Evolutionary conservation across 2,888 invertebrate genomes (phyloP).

Genomic region (Caprella mutica): DNA sequence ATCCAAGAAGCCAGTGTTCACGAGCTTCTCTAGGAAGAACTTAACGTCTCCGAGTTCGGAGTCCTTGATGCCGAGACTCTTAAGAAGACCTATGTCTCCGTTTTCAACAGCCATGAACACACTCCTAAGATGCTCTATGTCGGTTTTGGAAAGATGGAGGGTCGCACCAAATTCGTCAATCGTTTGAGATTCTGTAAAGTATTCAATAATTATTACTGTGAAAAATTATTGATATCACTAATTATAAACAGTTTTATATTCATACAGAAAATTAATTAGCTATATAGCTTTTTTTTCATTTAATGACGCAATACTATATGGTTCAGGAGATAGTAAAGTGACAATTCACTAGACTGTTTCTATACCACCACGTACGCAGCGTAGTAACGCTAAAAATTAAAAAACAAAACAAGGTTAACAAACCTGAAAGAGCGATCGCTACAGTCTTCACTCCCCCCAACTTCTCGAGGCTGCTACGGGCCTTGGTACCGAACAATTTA

Average conservation of each 20-base stretch:
- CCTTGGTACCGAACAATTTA: conserved; percentile 90
- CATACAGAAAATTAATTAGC: neutral
- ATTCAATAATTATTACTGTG: conserved; percentile 1
- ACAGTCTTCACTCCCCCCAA: conserved; percentile 91
- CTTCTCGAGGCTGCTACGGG: conserved; percentile 76
- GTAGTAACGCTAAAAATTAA: neutral
- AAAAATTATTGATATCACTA: neutral
- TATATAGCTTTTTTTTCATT: neutral
- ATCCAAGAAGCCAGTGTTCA: conserved; percentile 90
- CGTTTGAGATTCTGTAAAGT: conserved; percentile 72
- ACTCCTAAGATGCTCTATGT: conserved; percentile 75
- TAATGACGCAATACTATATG: neutral
- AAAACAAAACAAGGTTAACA: conserved; percentile 34
- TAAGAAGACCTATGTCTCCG: conserved; percentile 84
- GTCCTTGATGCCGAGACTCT: conserved; percentile 87
- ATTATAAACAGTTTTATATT: neutral
- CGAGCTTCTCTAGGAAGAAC: conserved; percentile 89
- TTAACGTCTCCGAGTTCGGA: conserved; percentile 89
- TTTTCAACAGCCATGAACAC: conserved; percentile 93
- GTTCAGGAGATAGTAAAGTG: neutral
- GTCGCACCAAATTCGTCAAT: conserved; percentile 90
- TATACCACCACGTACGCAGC: neutral
- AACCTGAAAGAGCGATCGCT: conserved; percentile 86
- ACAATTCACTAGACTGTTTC: neutral
- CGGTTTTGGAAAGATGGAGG: conserved; percentile 65